Conservation (phyloP, 2,888 invertebrate genomes). For the Panopea generosa region DNA sequence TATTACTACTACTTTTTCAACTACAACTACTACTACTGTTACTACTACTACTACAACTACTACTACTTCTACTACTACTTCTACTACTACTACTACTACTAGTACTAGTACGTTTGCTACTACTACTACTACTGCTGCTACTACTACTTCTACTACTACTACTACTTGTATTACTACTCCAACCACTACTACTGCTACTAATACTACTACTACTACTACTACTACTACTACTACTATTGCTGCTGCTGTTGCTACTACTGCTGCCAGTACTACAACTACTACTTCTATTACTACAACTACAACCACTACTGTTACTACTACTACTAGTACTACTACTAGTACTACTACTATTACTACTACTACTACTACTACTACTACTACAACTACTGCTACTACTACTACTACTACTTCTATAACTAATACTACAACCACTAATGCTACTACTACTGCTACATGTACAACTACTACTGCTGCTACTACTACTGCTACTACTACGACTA, state of each 20-base stretch:
- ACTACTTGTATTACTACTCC: conserved; percentile 13
- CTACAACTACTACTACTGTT: conserved; percentile 14
- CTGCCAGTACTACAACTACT: conserved; percentile 16
- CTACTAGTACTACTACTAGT: conserved; percentile 15
- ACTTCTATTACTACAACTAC: conserved; percentile 19
- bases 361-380: conserved; percentile 24
- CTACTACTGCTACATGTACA: conserved; percentile 9
- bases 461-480: conserved; percentile 11
- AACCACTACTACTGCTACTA: conserved; percentile 4
- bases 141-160: conserved; percentile 12
- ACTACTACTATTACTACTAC: conserved; percentile 18
- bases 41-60: conserved; percentile 19
- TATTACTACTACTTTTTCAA: conserved; percentile 13
- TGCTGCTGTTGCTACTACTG: conserved; percentile 14
- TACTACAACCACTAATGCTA: conserved; percentile 10
- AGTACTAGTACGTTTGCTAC: conserved; percentile 1
- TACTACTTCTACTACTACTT: conserved; percentile 24
- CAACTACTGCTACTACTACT: conserved; percentile 19
- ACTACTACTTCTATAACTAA: conserved; percentile 18
- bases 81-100: conserved; percentile 20
- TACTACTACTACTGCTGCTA: conserved; percentile 11
- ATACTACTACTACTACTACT: conserved; percentile 17
- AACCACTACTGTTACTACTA: conserved; percentile 13
- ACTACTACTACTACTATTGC: conserved; percentile 14
- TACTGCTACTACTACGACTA: conserved; percentile 15